Conservation (phyloP, 2,888 invertebrate species). For the Liodrosophila aerea region DNA sequence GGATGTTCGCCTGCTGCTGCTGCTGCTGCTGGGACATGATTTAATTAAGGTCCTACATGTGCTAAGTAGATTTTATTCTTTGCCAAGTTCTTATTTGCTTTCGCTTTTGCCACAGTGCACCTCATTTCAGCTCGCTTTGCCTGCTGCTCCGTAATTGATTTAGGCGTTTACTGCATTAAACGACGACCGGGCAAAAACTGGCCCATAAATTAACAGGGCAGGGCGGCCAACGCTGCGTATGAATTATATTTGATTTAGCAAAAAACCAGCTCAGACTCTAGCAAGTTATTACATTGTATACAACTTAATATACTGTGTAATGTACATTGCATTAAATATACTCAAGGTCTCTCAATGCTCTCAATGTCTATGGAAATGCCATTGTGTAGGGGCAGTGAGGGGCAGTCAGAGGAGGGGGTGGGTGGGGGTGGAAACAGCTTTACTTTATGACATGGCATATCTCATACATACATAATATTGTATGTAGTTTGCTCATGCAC, state of each 20-base stretch:
- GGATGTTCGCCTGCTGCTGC: slow-evolving; percentile 3
- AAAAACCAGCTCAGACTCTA: slow-evolving; percentile 14
- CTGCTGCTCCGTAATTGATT: slow-evolving; percentile 62
- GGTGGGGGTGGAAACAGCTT: not conserved
- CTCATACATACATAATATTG: slow-evolving; percentile 31
- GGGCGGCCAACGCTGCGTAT: slow-evolving; percentile 47
- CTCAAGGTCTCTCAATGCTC: slow-evolving; percentile 21
- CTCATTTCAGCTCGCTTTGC: not conserved
- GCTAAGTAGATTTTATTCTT: slow-evolving; percentile 74
- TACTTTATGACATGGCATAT: slow-evolving; percentile 52
- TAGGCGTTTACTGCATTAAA: slow-evolving; percentile 70
- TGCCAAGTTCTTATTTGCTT: slow-evolving; percentile 26
- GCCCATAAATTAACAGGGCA: slow-evolving; percentile 34
- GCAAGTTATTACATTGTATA: slow-evolving; percentile 32
- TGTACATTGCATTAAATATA: slow-evolving; percentile 42
- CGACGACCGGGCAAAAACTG: slow-evolving; percentile 30
- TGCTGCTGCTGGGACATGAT: slow-evolving; percentile 56
- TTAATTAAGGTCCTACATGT: slow-evolving; percentile 75
- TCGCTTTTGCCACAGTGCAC: slow-evolving; percentile 13
- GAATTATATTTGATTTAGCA: slow-evolving; percentile 59
- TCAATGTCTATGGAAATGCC: too few relatives aligned
- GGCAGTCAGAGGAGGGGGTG: too few relatives aligned
- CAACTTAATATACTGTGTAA: slow-evolving; percentile 38
- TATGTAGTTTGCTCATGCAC: too few relatives aligned
- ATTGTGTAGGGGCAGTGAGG: too few relatives aligned